These are phyloP conservation scores for Melangyna quadrimaculata DNA, from an alignment of 2,888 invertebrate species.

Conservation along the genomic window DNA sequence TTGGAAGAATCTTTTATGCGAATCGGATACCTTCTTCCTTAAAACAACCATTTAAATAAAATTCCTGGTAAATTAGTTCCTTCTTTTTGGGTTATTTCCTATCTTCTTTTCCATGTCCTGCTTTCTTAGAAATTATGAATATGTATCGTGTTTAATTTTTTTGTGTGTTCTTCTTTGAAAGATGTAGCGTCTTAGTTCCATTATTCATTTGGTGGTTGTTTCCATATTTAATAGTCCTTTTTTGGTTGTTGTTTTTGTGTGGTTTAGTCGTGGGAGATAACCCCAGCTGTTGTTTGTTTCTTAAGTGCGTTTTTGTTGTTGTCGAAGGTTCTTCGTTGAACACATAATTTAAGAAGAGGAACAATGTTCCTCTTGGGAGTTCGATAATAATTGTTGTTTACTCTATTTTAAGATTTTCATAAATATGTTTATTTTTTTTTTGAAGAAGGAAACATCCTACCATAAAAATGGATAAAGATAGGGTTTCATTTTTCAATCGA, in stretches of 20 bases:
- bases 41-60: constrained; percentile 45
- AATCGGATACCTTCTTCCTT: constrained; percentile 3
- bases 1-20: constrained; percentile 15
- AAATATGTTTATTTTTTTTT: constrained; percentile 5
- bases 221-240: constrained; percentile 21
- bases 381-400: neutral
- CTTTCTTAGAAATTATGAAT: constrained; percentile 50
- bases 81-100: constrained; percentile 18
- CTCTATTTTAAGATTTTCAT: neutral
- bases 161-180: too few species aligned
- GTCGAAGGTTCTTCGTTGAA: neutral
- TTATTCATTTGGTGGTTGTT: constrained; percentile 55
- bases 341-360: neutral
- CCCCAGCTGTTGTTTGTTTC: constrained; percentile 56
- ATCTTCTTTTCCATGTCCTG: neutral
- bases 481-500: constrained; percentile 50
- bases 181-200: constrained; percentile 37
- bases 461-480: too few species aligned
- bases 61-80: constrained; percentile 67
- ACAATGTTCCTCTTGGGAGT: constrained; percentile 32
- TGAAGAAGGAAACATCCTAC: neutral
- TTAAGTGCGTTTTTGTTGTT: constrained; percentile 22
- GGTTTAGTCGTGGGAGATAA: constrained; percentile 29
- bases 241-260: too few species aligned
- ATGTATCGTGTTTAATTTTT: constrained; percentile 24